Percentiles rank a stretch among this genome's conserved stretches.
Evolutionary conservation across 2,797 vertebrate genomes (phyloP).

Genomic region (Phataginus tricuspis): DNA sequence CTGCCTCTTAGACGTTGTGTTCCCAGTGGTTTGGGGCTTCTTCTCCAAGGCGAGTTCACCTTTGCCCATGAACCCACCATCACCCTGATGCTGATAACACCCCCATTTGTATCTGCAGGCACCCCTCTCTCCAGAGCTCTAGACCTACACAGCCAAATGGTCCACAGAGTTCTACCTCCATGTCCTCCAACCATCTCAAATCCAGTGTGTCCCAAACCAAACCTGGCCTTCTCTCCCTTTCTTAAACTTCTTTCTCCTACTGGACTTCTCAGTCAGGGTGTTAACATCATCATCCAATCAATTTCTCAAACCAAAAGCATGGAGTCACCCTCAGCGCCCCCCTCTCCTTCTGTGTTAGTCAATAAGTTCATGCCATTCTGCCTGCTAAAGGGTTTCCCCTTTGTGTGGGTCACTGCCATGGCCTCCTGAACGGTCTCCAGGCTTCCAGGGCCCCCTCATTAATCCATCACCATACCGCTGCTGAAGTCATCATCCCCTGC

Average conservation of each 20-base stretch:
- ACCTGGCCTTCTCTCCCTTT: neutral
- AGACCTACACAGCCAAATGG: neutral
- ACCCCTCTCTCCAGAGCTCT: neutral
- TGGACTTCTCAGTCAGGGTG: neutral
- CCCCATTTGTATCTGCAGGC: neutral
- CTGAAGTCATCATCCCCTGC: neutral
- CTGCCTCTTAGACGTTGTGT: neutral
- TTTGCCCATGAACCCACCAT: neutral
- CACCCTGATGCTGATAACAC: neutral
- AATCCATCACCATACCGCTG: conserved; percentile 13
- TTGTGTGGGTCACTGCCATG: neutral
- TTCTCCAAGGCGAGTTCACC: neutral
- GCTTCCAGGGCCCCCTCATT: conserved; percentile 29
- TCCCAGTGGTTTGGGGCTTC: neutral
- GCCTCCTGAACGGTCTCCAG: neutral
- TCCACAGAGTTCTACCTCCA: neutral
- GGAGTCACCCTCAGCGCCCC: accelerated
- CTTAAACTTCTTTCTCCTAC: neutral
- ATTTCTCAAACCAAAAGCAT: neutral
- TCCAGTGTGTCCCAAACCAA: neutral
- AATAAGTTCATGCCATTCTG: neutral
- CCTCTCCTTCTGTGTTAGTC: neutral
- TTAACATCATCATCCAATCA: neutral
- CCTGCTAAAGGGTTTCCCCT: neutral
- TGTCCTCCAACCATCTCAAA: neutral